phyloP scores from a whole-genome alignment of 1,140 invertebrate species.

The Tetraneura akinire region DNA sequence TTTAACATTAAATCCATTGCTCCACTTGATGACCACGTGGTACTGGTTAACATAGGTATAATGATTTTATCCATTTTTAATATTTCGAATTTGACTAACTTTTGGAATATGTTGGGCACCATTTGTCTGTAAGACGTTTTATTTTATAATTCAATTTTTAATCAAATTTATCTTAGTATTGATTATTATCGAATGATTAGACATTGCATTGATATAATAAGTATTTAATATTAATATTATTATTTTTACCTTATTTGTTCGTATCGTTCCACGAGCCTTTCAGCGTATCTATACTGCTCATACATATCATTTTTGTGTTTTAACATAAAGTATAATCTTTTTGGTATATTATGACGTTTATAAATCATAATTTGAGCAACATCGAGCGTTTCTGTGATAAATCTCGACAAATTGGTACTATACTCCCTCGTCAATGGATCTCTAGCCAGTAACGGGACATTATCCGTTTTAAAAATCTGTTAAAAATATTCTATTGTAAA shows the following conservation, averaged over 20 bases:
- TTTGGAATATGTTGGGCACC: neutral
- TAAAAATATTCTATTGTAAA: neutral
- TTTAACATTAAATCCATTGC: neutral
- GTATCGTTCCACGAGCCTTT: constrained; percentile 1
- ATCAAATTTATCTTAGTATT: too few species aligned
- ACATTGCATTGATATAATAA: neutral
- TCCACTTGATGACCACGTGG: neutral
- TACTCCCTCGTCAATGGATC: neutral
- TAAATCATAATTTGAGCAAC: constrained; percentile 11
- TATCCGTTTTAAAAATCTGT: neutral
- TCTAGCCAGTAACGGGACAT: neutral
- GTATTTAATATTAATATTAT: neutral
- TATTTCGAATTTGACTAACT: constrained; percentile 6
- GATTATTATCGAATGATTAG: neutral
- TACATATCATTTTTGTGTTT: constrained; percentile 1
- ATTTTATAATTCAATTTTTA: too few species aligned
- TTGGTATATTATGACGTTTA: neutral
- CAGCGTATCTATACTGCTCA: neutral
- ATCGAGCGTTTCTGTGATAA: neutral
- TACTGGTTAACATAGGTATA: neutral
- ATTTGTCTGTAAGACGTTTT: neutral
- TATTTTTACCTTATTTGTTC: neutral
- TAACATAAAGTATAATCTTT: neutral
- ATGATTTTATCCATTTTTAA: constrained; percentile 31
- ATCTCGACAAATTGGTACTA: constrained; percentile 9